Conservation (phyloP, 2,888 invertebrate genomes). For the Nomada fucata region DNA sequence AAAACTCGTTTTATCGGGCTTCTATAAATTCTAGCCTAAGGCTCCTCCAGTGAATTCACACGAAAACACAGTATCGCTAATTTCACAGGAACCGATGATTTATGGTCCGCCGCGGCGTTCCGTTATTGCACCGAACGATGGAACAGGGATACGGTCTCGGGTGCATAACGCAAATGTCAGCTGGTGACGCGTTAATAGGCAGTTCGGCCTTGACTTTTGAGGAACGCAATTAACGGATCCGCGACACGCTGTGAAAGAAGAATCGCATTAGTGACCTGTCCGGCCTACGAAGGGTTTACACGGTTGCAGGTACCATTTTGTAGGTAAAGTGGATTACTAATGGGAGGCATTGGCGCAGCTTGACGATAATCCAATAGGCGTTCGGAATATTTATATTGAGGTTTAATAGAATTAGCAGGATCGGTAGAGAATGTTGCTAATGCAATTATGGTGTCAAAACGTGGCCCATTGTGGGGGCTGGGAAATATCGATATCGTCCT, state of each 20-base stretch:
- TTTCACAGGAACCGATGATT: conserved; percentile 56
- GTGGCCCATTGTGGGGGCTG: no score
- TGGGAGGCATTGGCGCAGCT: no score
- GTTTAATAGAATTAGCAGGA: no score
- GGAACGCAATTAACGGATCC: conserved; percentile 31
- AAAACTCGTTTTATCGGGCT: conserved; percentile 39
- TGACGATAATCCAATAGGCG: no score
- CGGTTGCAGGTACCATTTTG: no score
- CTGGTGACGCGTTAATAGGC: conserved; percentile 48
- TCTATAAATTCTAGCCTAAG: conserved; percentile 36
- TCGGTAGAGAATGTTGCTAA: no score
- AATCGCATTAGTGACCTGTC: neutral
- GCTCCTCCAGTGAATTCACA: conserved; percentile 32
- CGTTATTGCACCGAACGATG: conserved; percentile 53
- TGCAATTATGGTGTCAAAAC: no score
- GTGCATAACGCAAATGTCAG: conserved; percentile 44
- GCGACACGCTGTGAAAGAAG: neutral
- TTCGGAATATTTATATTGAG: no score
- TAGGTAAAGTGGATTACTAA: no score
- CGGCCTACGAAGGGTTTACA: no score
- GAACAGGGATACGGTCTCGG: conserved; percentile 44
- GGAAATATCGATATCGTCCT: no score
- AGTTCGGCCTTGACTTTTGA: conserved; percentile 54
- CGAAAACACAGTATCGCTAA: conserved; percentile 50
- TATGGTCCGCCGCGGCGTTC: conserved; percentile 53